Conservation (phyloP, 2,888 invertebrate genomes). For the Linnaemya tessellans region DNA sequence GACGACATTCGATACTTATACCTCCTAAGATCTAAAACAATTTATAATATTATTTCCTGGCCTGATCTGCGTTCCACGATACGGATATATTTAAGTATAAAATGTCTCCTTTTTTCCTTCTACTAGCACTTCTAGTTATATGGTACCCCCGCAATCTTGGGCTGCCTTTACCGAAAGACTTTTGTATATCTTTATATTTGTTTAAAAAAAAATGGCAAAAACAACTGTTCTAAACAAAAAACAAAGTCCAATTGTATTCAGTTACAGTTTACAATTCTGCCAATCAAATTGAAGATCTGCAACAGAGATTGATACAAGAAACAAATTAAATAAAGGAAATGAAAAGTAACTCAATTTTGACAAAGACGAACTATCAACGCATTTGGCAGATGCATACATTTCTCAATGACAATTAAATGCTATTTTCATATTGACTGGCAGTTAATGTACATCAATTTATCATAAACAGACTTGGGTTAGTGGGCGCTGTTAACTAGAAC, state of each 20-base stretch:
- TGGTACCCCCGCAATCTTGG: too few relatives aligned
- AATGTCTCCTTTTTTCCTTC: too few relatives aligned
- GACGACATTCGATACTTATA: too few relatives aligned
- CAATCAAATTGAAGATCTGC: slow-evolving; percentile 58
- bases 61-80: too few relatives aligned
- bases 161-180: too few relatives aligned
- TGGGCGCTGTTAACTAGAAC: background rate
- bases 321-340: slow-evolving; percentile 17
- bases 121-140: too few relatives aligned
- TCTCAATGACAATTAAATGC: slow-evolving; percentile 73
- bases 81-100: too few relatives aligned
- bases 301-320: slow-evolving; percentile 16
- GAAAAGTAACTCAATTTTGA: slow-evolving; percentile 67
- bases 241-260: slow-evolving; percentile 70
- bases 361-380: slow-evolving; percentile 75
- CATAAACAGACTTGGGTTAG: too few relatives aligned
- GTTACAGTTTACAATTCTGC: slow-evolving; percentile 67
- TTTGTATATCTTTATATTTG: too few relatives aligned
- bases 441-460: slow-evolving; percentile 61
- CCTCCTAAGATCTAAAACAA: too few relatives aligned
- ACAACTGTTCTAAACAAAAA: slow-evolving; percentile 56
- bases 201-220: too few relatives aligned
- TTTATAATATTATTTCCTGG: too few relatives aligned
- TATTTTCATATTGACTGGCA: slow-evolving; percentile 54
- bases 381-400: slow-evolving; percentile 70